Percentiles rank a stretch among this genome's conserved stretches.
Conservation (phyloP, 2,888 invertebrate genomes). For the Acleris holmiana region DNA sequence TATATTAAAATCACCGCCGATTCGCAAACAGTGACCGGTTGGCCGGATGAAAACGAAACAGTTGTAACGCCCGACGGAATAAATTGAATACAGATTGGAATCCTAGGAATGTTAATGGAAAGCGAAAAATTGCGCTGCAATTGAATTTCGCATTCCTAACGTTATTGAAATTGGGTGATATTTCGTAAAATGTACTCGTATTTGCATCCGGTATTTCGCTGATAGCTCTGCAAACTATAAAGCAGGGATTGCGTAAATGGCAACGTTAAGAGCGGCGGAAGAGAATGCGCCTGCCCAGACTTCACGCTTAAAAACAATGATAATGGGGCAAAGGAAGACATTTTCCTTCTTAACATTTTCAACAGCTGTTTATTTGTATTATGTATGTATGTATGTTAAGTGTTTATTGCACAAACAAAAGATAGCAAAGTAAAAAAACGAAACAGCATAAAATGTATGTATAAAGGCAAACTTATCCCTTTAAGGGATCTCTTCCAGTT, state of each 20-base stretch:
- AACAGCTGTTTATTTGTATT: too few relatives aligned
- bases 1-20: slow-evolving; percentile 50
- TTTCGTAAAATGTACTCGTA: slow-evolving; percentile 41
- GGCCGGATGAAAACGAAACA: slow-evolving; percentile 50
- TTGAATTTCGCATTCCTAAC: slow-evolving; percentile 57
- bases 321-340: too few relatives aligned
- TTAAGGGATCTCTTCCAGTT: too few relatives aligned
- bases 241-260: background rate
- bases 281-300: too few relatives aligned
- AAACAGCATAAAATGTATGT: too few relatives aligned
- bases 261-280: too few relatives aligned
- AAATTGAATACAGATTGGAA: slow-evolving; percentile 64
- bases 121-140: slow-evolving; percentile 55
- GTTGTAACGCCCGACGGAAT: slow-evolving; percentile 54
- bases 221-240: background rate
- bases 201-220: slow-evolving; percentile 10
- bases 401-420: too few relatives aligned
- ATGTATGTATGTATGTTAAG: too few relatives aligned
- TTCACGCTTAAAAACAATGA: too few relatives aligned
- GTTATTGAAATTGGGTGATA: slow-evolving; percentile 55
- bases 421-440: too few relatives aligned
- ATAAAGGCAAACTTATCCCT: too few relatives aligned
- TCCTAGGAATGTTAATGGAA: slow-evolving; percentile 65
- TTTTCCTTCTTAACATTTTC: too few relatives aligned
- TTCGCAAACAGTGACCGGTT: slow-evolving; percentile 45